Conservation (phyloP, 2,797 vertebrate genomes). For the Bufotes viridis region DNA sequence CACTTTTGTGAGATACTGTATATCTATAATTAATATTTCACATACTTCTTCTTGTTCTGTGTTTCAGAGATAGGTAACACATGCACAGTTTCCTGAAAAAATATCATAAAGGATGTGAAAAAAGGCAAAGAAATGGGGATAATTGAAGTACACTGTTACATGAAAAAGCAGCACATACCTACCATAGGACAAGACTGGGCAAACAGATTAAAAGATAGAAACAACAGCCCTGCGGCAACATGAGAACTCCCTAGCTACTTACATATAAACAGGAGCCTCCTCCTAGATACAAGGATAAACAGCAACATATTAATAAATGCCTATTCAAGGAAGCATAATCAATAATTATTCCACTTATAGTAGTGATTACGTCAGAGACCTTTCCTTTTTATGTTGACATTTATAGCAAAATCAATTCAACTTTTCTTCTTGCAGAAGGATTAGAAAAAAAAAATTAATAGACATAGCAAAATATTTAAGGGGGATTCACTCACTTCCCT, state of each 20-base stretch:
- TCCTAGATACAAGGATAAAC: conserved; percentile 52
- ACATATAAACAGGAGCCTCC: conserved; percentile 50
- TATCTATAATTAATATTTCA: neutral
- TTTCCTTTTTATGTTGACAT: neutral
- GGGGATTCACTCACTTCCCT: neutral
- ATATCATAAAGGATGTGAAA: neutral
- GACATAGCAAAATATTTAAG: neutral
- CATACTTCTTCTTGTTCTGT: neutral
- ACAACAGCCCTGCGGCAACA: conserved; percentile 43
- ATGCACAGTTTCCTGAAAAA: neutral
- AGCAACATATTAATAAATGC: conserved; percentile 32
- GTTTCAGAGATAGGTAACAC: neutral
- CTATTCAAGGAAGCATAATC: conserved; percentile 25
- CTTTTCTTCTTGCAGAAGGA: neutral
- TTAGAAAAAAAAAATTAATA: neutral
- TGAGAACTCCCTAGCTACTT: conserved; percentile 47
- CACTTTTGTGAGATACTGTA: too few relatives aligned
- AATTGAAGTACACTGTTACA: neutral
- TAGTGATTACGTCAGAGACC: neutral
- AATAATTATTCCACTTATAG: conserved; percentile 29
- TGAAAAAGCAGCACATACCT: neutral
- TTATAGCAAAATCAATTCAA: conserved; percentile 3
- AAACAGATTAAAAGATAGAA: conserved; percentile 34
- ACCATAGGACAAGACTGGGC: conserved; percentile 43
- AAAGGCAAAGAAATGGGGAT: neutral